Conservation (phyloP, 2,113 vertebrate genomes). For the Psephotus haematonotus region DNA sequence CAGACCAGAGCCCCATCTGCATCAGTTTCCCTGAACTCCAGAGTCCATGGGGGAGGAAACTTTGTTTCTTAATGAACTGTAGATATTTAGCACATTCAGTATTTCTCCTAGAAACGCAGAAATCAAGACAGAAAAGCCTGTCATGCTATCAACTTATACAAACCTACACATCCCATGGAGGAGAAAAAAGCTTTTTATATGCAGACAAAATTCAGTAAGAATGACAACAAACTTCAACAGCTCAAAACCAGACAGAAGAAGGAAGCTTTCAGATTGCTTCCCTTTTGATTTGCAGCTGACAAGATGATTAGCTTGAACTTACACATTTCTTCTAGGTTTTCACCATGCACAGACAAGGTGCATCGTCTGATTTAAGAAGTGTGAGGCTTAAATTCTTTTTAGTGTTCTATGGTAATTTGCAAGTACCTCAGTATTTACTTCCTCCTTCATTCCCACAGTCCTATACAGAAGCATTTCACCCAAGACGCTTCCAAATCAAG, state of each 20-base stretch:
- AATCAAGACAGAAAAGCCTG: neutral
- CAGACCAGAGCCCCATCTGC: conserved; percentile 4
- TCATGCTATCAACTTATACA: neutral
- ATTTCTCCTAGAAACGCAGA: neutral
- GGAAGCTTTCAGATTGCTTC: neutral
- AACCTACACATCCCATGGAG: neutral
- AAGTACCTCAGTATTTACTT: neutral
- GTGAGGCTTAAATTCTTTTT: neutral
- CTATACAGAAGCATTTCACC: neutral
- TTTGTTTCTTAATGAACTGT: neutral
- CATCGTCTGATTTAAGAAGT: neutral
- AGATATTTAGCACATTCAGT: neutral
- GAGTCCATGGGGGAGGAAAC: neutral
- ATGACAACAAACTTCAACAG: neutral
- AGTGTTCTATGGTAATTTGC: neutral
- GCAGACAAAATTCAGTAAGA: neutral
- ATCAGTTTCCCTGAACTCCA: neutral
- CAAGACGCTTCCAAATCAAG: neutral
- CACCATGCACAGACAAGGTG: neutral
- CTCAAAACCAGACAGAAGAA: neutral
- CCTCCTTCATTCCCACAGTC: neutral
- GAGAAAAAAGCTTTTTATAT: neutral
- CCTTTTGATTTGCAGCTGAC: neutral
- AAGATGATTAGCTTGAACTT: neutral
- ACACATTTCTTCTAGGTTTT: neutral